phyloP scores from a whole-genome alignment of 2,797 vertebrate species.

The Gastrophryne carolinensis region DNA sequence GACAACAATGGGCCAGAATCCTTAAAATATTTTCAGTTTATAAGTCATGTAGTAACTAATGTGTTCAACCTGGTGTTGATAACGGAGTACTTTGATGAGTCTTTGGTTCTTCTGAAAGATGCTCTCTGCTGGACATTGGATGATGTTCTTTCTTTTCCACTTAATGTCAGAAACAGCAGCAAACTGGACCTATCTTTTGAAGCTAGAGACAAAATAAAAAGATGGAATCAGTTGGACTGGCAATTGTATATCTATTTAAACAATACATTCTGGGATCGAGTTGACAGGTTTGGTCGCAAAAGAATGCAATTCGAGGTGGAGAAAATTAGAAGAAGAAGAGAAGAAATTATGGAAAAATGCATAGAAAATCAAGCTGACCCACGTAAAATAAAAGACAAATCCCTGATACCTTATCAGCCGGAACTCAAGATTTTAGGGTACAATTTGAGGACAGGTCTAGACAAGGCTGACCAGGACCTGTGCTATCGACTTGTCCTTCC shows the following conservation, averaged over 20 bases:
- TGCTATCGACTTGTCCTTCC: conserved; percentile 75
- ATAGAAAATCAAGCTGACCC: conserved; percentile 70
- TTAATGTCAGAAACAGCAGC: conserved; percentile 70
- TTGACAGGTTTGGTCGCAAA: conserved; percentile 68
- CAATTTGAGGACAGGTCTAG: conserved; percentile 71
- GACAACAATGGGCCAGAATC: conserved; percentile 61
- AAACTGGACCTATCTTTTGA: conserved; percentile 52
- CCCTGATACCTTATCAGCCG: conserved; percentile 72
- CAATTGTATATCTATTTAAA: conserved; percentile 80
- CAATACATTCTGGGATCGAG: conserved; percentile 74
- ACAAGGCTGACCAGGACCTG: conserved; percentile 49
- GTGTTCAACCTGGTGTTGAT: conserved; percentile 78
- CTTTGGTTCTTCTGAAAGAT: conserved; percentile 77
- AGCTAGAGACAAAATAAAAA: conserved; percentile 66
- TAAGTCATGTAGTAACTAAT: conserved; percentile 66
- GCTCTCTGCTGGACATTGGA: conserved; percentile 82
- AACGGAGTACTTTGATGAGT: conserved; percentile 81
- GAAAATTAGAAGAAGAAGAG: conserved; percentile 57
- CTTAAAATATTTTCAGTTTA: conserved; percentile 43
- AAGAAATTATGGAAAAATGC: conserved; percentile 63
- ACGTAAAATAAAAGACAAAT: conserved; percentile 63
- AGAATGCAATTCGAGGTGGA: conserved; percentile 69
- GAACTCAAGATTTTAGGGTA: conserved; percentile 78
- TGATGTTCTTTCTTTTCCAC: conserved; percentile 74
- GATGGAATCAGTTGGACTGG: conserved; percentile 82